Percentiles rank a stretch among this genome's conserved stretches.
Evolutionary conservation across 37 sponge, comb jelly and placozoan species (phyloP).

Genomic region (Geodia barretti): DNA sequence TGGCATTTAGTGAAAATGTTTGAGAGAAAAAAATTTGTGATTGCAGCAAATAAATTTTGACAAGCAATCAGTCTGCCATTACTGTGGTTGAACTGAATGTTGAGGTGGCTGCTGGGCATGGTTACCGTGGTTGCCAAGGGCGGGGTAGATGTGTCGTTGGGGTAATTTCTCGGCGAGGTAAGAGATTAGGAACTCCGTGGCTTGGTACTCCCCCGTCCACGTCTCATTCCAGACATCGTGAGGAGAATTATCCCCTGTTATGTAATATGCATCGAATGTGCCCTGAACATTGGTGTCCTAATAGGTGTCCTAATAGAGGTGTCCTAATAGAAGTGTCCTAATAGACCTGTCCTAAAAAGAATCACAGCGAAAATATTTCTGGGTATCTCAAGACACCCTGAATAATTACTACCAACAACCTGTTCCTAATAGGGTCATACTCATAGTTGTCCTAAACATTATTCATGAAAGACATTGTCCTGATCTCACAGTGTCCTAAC

Average conservation of each 20-base stretch:
- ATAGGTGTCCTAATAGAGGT: neutral
- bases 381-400: no score
- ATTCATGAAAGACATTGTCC: neutral
- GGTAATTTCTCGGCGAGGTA: constrained; percentile 51
- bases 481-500: neutral
- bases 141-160: constrained; percentile 73
- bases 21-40: neutral
- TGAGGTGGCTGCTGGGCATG: no score
- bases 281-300: neutral
- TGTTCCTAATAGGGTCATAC: no score
- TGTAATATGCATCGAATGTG: no score
- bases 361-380: no score
- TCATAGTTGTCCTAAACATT: no score
- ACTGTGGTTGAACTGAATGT: no score
- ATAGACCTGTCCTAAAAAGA: no score
- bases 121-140: constrained; percentile 81
- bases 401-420: no score
- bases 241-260: constrained; percentile 83
- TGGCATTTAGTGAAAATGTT: no score
- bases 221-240: constrained; percentile 85
- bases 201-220: constrained; percentile 39
- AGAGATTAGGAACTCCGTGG: constrained; percentile 48
- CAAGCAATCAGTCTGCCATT: no score
- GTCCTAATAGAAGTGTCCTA: neutral
- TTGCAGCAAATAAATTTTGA: no score